phyloP scores from a whole-genome alignment of 2,888 invertebrate species.

The Odiellus spinosus region DNA sequence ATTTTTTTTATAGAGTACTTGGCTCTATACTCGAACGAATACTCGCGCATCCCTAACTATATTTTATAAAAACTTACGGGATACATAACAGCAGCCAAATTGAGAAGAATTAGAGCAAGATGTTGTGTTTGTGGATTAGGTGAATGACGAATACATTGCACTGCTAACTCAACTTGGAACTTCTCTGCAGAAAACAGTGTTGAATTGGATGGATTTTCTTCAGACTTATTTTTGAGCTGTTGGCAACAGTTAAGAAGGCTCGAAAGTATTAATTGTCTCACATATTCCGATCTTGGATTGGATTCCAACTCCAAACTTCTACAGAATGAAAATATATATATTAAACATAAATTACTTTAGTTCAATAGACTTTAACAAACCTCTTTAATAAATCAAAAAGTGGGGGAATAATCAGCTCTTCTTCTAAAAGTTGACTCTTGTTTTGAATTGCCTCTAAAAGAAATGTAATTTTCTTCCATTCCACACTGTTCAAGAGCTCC shows the following conservation, averaged over 20 bases:
- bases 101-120: conserved; percentile 68
- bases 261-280: conserved; percentile 68
- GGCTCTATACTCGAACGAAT: too few relatives aligned
- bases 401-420: conserved; percentile 48
- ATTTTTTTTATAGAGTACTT: too few relatives aligned
- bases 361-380: too few relatives aligned
- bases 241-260: conserved; percentile 54
- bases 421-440: conserved; percentile 57
- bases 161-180: conserved; percentile 52
- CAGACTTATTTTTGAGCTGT: conserved; percentile 32
- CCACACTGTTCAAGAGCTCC: conserved; percentile 19
- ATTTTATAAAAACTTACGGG: conserved; percentile 30
- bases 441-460: conserved; percentile 29
- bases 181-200: conserved; percentile 5
- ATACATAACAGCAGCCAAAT: conserved; percentile 56
- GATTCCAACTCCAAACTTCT: conserved; percentile 55
- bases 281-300: conserved; percentile 66
- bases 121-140: conserved; percentile 92
- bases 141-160: conserved; percentile 75
- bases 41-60: too few relatives aligned
- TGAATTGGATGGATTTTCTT: not conserved
- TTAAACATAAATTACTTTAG: too few relatives aligned
- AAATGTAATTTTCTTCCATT: conserved; percentile 27
- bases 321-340: too few relatives aligned
- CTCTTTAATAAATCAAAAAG: conserved; percentile 62